Conservation (phyloP, 1,140 invertebrate genomes). For the Atta texana region DNA sequence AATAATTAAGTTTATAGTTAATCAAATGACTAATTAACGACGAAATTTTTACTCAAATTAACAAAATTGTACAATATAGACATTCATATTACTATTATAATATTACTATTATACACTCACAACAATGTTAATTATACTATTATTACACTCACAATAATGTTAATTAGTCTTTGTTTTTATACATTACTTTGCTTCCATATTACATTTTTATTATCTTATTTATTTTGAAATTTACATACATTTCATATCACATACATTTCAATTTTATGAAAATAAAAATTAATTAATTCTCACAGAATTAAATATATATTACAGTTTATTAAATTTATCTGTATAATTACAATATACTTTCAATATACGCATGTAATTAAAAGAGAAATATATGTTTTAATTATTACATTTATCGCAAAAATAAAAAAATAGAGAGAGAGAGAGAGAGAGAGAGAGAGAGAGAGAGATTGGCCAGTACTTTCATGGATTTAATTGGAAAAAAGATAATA, state of each 20-base stretch:
- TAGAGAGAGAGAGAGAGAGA: too few species aligned
- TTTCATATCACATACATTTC: background rate
- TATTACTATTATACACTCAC: background rate
- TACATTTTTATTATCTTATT: conserved; percentile 33
- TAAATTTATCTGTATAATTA: conserved; percentile 22
- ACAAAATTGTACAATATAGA: background rate
- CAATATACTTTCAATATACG: conserved; percentile 8
- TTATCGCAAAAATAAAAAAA: conserved; percentile 5
- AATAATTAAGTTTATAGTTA: conserved; percentile 10
- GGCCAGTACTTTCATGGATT: background rate
- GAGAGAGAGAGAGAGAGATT: too few species aligned
- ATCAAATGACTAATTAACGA: conserved; percentile 2
- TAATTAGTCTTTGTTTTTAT: background rate
- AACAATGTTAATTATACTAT: background rate
- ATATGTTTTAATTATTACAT: conserved; percentile 1
- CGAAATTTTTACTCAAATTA: background rate
- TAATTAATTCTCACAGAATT: conserved; percentile 36
- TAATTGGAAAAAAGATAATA: background rate
- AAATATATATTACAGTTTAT: background rate
- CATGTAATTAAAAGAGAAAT: background rate
- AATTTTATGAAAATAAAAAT: conserved; percentile 14
- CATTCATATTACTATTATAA: background rate
- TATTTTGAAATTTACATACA: conserved; percentile 27
- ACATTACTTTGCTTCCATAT: background rate
- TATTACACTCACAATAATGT: background rate